These are phyloP conservation scores for Channa maculata DNA, from an alignment of 2,113 vertebrate species.

Conservation along the genomic window DNA sequence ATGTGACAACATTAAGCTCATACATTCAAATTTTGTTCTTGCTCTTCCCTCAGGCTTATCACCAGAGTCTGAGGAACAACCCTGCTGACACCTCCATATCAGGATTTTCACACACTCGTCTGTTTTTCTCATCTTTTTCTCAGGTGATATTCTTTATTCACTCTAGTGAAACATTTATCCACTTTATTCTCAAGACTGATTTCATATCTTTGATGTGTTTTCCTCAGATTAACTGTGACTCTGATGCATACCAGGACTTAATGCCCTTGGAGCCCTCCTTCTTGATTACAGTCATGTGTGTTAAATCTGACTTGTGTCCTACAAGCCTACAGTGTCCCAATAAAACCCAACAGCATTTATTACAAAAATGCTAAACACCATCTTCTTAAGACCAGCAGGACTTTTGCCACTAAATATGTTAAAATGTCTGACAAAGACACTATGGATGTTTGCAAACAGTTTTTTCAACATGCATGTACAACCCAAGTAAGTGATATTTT, in stretches of 20 bases:
- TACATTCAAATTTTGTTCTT: not conserved
- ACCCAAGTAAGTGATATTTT: not conserved
- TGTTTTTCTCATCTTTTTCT: conserved; percentile 81
- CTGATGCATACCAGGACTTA: conserved; percentile 61
- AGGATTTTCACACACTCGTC: conserved; percentile 70
- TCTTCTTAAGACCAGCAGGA: not conserved
- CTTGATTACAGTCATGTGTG: conserved; percentile 78
- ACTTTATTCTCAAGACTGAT: not conserved
- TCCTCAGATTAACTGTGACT: conserved; percentile 78
- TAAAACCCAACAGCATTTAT: conserved; percentile 46
- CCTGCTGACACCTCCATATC: conserved; percentile 75
- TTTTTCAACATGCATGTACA: not conserved
- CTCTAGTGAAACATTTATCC: not conserved
- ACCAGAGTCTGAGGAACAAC: conserved; percentile 61
- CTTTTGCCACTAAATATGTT: conserved; percentile 2
- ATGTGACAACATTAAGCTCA: not conserved
- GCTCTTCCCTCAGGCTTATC: conserved; percentile 77
- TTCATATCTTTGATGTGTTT: not conserved
- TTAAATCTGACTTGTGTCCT: conserved; percentile 73
- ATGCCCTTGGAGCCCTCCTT: conserved; percentile 83
- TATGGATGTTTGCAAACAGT: conserved; percentile 13
- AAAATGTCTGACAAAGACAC: not conserved
- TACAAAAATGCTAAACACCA: conserved; percentile 52
- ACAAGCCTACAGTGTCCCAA: conserved; percentile 65
- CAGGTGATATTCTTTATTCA: conserved; percentile 69